phyloP scores from a whole-genome alignment of 2,797 vertebrate species.

The Otolemur crassicaudatus region DNA sequence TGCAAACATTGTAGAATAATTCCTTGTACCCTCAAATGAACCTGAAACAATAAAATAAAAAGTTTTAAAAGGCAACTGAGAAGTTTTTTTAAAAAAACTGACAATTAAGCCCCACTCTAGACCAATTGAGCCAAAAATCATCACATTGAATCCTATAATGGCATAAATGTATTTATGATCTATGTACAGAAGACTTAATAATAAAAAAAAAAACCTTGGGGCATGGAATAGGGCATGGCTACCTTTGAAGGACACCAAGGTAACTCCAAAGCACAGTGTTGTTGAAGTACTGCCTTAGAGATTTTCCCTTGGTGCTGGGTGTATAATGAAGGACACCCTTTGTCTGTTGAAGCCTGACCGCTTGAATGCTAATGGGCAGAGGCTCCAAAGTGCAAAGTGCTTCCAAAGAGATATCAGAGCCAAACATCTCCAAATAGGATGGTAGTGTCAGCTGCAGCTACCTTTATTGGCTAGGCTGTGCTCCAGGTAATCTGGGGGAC shows the following conservation, averaged over 20 bases:
- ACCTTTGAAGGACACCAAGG: neutral
- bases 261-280: neutral
- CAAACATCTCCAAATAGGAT: neutral
- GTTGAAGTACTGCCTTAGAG: neutral
- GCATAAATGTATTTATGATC: no score
- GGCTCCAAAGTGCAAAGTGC: neutral
- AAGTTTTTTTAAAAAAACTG: neutral
- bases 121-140: neutral
- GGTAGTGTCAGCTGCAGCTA: neutral
- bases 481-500: neutral
- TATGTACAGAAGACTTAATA: no score
- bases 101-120: neutral
- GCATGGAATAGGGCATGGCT: neutral
- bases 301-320: neutral
- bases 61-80: neutral
- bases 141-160: no score
- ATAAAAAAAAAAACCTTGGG: neutral
- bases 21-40: no score
- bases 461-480: neutral
- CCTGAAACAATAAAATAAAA: no score
- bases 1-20: no score
- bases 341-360: neutral
- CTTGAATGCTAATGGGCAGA: constrained; percentile 3
- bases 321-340: neutral
- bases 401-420: neutral